These are phyloP conservation scores for Dinocampus coccinellae DNA, from an alignment of 2,888 invertebrate species.

Conservation along the genomic window DNA sequence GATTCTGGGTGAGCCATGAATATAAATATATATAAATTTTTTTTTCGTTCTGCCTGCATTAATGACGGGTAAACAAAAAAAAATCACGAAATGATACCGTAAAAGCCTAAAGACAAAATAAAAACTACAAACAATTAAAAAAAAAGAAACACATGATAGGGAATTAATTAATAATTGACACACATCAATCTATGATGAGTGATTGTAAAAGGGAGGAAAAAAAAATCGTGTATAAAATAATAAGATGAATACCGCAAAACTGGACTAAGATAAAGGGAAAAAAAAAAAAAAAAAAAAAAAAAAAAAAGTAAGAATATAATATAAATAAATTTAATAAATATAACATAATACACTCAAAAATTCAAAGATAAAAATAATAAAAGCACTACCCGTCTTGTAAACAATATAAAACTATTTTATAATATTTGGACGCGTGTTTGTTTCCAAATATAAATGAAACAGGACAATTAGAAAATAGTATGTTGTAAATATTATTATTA, in stretches of 20 bases:
- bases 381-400: conserved; percentile 37
- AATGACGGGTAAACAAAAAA: neutral
- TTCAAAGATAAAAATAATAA: neutral
- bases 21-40: neutral
- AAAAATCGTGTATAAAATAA: conserved; percentile 7
- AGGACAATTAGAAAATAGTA: conserved; percentile 56
- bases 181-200: neutral
- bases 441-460: conserved; percentile 57
- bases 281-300: too few relatives aligned
- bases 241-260: neutral
- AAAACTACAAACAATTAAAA: neutral
- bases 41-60: neutral
- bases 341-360: conserved; percentile 22
- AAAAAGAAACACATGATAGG: neutral
- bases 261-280: too few relatives aligned
- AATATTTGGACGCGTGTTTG: conserved; percentile 55
- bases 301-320: neutral
- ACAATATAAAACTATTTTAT: conserved; percentile 51
- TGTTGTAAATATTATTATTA: conserved; percentile 66
- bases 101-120: neutral
- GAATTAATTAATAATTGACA: neutral
- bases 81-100: neutral
- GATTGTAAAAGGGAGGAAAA: too few relatives aligned
- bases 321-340: conserved; percentile 21
- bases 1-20: neutral